A percentile compares a stretch with the other conserved stretches of the same genome.
Evolutionary conservation across 2,888 invertebrate genomes (phyloP).

Genomic region (Camponotus fellah): DNA sequence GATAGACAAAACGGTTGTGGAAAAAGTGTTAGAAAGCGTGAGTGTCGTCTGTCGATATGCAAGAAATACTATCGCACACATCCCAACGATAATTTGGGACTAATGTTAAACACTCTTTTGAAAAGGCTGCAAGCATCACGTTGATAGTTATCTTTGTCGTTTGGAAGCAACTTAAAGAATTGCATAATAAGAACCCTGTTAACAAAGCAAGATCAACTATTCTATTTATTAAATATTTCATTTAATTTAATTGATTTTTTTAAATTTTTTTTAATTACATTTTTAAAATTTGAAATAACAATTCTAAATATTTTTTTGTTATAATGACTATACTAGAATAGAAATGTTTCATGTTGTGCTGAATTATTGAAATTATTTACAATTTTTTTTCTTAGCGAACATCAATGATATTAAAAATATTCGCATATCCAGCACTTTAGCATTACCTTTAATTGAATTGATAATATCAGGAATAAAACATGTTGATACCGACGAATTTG

Average conservation of each 20-base stretch:
- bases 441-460: conserved; percentile 57
- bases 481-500: background rate
- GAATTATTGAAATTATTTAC: background rate
- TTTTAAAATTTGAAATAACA: background rate
- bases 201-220: background rate
- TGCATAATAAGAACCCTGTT: conserved; percentile 54
- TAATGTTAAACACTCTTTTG: conserved; percentile 60
- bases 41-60: conserved; percentile 58
- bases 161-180: conserved; percentile 55
- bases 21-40: conserved; percentile 64
- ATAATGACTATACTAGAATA: background rate
- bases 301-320: background rate
- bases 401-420: background rate
- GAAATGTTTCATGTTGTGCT: background rate
- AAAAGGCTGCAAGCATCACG: conserved; percentile 59
- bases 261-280: background rate
- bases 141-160: conserved; percentile 64
- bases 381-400: conserved; percentile 19
- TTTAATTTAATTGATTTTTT: background rate
- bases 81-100: conserved; percentile 50
- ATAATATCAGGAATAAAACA: conserved; percentile 43
- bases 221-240: background rate
- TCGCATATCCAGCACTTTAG: background rate
- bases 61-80: conserved; percentile 51
- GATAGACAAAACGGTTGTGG: conserved; percentile 21